Base-by-base conservation (phyloP, 1,140 invertebrate species). In the Teleopsis dalmanni region DNA sequence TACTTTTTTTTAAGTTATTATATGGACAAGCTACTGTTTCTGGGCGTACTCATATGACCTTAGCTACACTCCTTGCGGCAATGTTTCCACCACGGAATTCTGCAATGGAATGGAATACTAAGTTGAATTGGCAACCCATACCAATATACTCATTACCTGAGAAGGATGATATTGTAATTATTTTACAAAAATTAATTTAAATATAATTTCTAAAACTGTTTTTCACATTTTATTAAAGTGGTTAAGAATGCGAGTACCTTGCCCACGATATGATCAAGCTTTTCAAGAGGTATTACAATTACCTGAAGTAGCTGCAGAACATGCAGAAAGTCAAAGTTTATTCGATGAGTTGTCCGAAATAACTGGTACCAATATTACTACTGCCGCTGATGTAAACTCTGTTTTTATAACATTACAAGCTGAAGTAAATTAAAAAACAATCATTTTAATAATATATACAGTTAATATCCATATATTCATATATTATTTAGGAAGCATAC, bases 41-140 rank as follows among this genome's bases (percentile, higher is more conserved):
- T 0, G 81, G 87, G 55, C 69, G 89, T 16, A 83, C 87, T n/a
- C 73, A 86, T 57, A 85, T 85, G 75, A 86, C 83, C 33, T 78
- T 84, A n/a, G 75, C 81, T 60, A 63, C 81, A 31, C 76, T 85
- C 35, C 74, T 87, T 14, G 84, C 85, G 6, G 84, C 81, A 8
- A 60, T 90, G 8, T 83, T 78, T 75, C 79, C 78, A 29, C 84
- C 86, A 0, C 56, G 59, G 48, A 70, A 72, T 19, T 64, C 71
- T 0, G 63, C 73, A 3, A 78, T 86, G 59, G 70, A 73, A 33
- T 83, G 81, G 73, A 79, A 81, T 52, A 47, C 65, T 7, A 62
- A 76, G 47, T 57, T 88, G 4, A 57, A 73, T 36, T 90, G 87
- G 87, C 84, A 87, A 58, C 87, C 87, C 3, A 80, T 88, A 51